Percentiles rank a stretch among this genome's conserved stretches.
Evolutionary conservation across 2,888 invertebrate species (phyloP).

Genomic region (Drosophila yooni): DNA sequence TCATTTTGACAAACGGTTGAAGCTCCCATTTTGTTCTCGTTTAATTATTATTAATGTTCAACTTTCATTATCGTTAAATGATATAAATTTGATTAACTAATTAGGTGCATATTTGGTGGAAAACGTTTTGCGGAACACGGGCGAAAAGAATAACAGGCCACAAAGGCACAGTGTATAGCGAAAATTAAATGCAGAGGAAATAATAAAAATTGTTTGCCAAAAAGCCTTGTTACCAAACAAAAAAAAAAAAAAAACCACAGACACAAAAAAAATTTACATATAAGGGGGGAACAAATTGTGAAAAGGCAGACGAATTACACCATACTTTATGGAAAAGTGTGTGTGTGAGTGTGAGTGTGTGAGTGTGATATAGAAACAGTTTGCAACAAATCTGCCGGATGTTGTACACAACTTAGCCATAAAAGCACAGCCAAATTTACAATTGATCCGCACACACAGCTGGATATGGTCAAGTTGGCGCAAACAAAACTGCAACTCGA

Average conservation of each 20-base stretch:
- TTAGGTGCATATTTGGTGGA: background rate
- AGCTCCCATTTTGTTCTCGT: background rate
- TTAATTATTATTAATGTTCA: background rate
- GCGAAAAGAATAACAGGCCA: slow-evolving; percentile 2
- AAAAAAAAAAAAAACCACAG: background rate
- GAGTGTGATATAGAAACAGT: slow-evolving; percentile 23
- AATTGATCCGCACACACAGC: slow-evolving; percentile 70
- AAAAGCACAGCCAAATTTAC: slow-evolving; percentile 45
- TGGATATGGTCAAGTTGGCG: slow-evolving; percentile 81
- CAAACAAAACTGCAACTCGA: slow-evolving; percentile 46
- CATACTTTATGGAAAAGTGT: slow-evolving; percentile 1
- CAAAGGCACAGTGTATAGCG: slow-evolving; percentile 10
- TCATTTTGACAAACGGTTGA: background rate
- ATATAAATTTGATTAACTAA: background rate
- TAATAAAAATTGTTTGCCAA: slow-evolving; percentile 65
- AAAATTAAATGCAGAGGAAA: slow-evolving; percentile 40
- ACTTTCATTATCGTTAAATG: background rate
- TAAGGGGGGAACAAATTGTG: slow-evolving; percentile 36
- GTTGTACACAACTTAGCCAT: slow-evolving; percentile 19
- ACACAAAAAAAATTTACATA: slow-evolving; percentile 7
- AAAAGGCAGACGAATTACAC: slow-evolving; percentile 18
- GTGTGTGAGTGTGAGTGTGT: background rate
- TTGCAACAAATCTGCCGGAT: slow-evolving; percentile 25
- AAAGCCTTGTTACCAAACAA: slow-evolving; percentile 44
- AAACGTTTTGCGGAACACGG: slow-evolving; percentile 13